Conservation (phyloP, 1,140 invertebrate species). For the Plodia interpunctella region DNA sequence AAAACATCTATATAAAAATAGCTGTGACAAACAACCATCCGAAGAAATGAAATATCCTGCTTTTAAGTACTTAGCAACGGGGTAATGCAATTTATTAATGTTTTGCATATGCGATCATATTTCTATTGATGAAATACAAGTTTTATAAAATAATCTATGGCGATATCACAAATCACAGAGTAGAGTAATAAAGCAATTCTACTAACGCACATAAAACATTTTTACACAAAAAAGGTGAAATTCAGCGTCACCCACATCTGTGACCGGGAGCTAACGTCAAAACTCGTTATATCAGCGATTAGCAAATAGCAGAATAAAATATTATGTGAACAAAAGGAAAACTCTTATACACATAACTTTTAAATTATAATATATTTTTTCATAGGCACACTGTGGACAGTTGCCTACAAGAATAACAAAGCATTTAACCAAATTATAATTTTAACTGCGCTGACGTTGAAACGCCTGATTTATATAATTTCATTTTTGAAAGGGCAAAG, state of each 20-base stretch:
- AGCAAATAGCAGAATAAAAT: conserved; percentile 3
- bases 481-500: no score
- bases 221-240: conserved; percentile 4
- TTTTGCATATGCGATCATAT: no score
- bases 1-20: not conserved
- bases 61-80: no score
- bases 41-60: no score
- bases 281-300: conserved; percentile 5
- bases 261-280: conserved; percentile 6
- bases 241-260: conserved; percentile 1
- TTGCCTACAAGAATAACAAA: no score
- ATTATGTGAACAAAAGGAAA: not conserved
- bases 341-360: no score
- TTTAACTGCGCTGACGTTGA: no score
- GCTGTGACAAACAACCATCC: not conserved
- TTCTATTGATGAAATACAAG: not conserved
- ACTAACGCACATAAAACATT: conserved; percentile 4
- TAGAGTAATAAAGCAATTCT: not conserved
- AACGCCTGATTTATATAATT: no score
- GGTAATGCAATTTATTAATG: no score
- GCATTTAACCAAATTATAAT: no score
- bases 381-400: no score
- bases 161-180: not conserved
- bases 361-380: no score
- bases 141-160: not conserved